A percentile compares a stretch with the other conserved stretches of the same genome.
These are phyloP conservation scores for Notothenia rossii DNA, from an alignment of 2,113 vertebrate species.

Conservation along the genomic window DNA sequence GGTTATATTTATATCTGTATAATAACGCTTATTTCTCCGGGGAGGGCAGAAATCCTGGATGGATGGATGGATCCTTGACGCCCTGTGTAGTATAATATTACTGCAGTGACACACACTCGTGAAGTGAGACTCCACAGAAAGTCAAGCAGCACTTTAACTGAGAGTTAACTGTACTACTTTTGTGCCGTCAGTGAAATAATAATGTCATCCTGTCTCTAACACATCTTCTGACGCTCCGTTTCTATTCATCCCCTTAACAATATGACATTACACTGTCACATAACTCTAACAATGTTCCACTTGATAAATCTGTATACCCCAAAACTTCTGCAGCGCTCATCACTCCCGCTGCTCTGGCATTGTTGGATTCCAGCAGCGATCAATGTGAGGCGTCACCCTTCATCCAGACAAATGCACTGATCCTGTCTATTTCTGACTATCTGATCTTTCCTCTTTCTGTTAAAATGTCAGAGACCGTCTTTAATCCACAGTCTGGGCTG, in stretches of 20 bases:
- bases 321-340: slow-evolving; percentile 22
- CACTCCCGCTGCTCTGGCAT: slow-evolving; percentile 16
- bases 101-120: not conserved
- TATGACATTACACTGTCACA: not conserved
- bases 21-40: too few species aligned
- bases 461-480: slow-evolving; percentile 33
- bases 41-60: too few species aligned
- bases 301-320: slow-evolving; percentile 24
- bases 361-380: slow-evolving; percentile 35
- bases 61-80: too few species aligned
- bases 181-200: not conserved
- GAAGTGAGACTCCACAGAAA: slow-evolving; percentile 31
- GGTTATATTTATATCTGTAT: too few species aligned
- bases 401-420: slow-evolving; percentile 35
- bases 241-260: slow-evolving; percentile 25
- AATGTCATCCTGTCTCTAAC: not conserved
- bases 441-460: slow-evolving; percentile 40
- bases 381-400: slow-evolving; percentile 28
- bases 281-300: slow-evolving; percentile 2
- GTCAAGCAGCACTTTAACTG: slow-evolving; percentile 46
- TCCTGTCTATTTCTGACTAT: slow-evolving; percentile 26
- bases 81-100: not conserved
- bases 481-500: slow-evolving; percentile 1
- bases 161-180: slow-evolving; percentile 25
- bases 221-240: not conserved